Conservation (phyloP, 2,888 invertebrate species). For the Cartodere bifasciata region DNA sequence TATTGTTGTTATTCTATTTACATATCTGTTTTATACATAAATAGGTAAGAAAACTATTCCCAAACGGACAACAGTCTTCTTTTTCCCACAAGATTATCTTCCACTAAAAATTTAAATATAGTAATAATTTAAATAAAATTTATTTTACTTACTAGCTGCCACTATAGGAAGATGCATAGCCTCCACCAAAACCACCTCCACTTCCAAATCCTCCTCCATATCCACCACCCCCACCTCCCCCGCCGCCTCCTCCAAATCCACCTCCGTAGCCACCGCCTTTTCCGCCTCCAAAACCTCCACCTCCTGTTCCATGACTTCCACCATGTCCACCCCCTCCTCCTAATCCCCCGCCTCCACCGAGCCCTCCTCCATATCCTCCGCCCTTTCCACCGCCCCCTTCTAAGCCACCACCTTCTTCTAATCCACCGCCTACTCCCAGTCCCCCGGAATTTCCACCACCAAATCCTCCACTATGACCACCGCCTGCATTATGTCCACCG, state of each 20-base stretch:
- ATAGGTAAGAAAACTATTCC: too few relatives aligned
- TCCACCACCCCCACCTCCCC: conserved; percentile 15
- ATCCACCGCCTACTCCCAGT: background rate
- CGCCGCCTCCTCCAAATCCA: conserved; percentile 2
- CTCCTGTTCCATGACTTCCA: background rate
- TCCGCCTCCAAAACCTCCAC: conserved; percentile 1
- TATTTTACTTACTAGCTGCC: too few relatives aligned
- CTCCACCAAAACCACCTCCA: conserved; percentile 1
- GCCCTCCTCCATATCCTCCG: background rate
- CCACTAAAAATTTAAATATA: too few relatives aligned
- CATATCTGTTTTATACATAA: too few relatives aligned
- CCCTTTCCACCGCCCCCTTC: conserved; percentile 1
- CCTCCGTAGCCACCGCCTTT: conserved; percentile 11
- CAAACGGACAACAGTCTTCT: too few relatives aligned
- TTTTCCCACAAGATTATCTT: too few relatives aligned
- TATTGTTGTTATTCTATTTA: too few relatives aligned
- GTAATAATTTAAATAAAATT: too few relatives aligned
- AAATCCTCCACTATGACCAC: background rate
- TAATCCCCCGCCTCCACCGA: background rate
- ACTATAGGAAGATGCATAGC: too few relatives aligned
- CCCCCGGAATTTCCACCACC: background rate
- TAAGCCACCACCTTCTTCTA: background rate
- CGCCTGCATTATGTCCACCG: background rate
- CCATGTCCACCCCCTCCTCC: conserved; percentile 1
- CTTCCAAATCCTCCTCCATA: conserved; percentile 1